Percentiles rank a stretch among this genome's conserved stretches.
These are phyloP conservation scores for Galaxea fascicularis DNA, from an alignment of 92 coral and sea anemone species.

Conservation along the genomic window DNA sequence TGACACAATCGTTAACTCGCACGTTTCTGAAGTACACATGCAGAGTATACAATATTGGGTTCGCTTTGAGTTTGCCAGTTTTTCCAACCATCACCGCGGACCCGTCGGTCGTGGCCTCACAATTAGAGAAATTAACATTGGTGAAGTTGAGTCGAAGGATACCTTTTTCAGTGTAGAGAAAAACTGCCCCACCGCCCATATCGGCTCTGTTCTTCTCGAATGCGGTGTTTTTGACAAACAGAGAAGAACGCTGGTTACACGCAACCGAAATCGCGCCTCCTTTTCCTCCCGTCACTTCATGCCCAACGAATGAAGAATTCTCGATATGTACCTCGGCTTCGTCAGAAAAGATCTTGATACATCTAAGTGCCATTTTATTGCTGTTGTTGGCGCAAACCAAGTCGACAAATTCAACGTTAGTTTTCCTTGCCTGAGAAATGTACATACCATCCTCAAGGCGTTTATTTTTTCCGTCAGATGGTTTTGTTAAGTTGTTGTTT, in stretches of 20 bases:
- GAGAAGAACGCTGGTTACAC: not conserved
- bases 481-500: slow-evolving; percentile 13
- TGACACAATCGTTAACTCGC: slow-evolving; percentile 1
- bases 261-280: slow-evolving; percentile 37
- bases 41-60: slow-evolving; percentile 24
- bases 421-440: slow-evolving; percentile 17
- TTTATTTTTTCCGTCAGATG: not conserved
- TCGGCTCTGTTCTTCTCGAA: slow-evolving; percentile 37
- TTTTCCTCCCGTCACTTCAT: not conserved
- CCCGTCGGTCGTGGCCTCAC: slow-evolving; percentile 16
- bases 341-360: slow-evolving; percentile 27
- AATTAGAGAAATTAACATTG: slow-evolving; percentile 28
- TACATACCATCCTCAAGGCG: slow-evolving; percentile 27
- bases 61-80: not conserved
- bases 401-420: not conserved
- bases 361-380: slow-evolving; percentile 16
- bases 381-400: slow-evolving; percentile 36
- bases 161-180: not conserved
- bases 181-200: slow-evolving; percentile 48
- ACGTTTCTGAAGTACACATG: slow-evolving; percentile 6
- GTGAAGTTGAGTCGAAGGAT: slow-evolving; percentile 26
- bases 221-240: slow-evolving; percentile 11
- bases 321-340: slow-evolving; percentile 22
- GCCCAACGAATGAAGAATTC: slow-evolving; percentile 36
- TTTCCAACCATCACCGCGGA: slow-evolving; percentile 23